Evolutionary conservation across 2,797 vertebrate species (phyloP).

Genomic region (Parotocinclus haroldoi): DNA sequence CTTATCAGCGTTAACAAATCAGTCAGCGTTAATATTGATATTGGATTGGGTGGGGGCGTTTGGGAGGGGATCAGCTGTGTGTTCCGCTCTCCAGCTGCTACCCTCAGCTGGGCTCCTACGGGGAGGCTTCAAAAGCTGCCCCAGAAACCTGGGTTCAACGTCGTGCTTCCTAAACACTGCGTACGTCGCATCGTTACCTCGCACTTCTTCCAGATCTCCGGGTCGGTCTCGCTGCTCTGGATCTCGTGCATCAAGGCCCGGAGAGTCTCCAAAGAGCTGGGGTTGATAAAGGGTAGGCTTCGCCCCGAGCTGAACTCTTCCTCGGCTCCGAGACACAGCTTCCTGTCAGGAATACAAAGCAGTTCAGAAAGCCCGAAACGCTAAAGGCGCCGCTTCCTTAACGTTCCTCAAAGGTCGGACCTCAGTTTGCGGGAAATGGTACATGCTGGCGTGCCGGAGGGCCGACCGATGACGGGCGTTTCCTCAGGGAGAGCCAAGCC

Average conservation of each 20-base stretch:
- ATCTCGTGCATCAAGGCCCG: conserved; percentile 82
- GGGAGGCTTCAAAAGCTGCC: conserved; percentile 49
- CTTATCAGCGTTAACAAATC: no score
- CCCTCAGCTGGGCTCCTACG: conserved; percentile 48
- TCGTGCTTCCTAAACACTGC: conserved; percentile 20
- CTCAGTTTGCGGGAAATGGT: conserved; percentile 66
- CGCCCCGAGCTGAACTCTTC: conserved; percentile 80
- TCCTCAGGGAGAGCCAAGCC: conserved; percentile 68
- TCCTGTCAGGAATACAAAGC: conserved; percentile 49
- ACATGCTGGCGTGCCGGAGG: conserved; percentile 64
- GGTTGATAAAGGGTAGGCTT: conserved; percentile 75
- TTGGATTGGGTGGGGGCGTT: not conserved
- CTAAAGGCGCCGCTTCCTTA: no score
- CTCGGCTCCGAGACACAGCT: conserved; percentile 68
- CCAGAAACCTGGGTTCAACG: conserved; percentile 47
- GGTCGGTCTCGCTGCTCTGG: conserved; percentile 75
- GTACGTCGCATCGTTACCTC: conserved; percentile 74
- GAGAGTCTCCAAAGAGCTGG: conserved; percentile 77
- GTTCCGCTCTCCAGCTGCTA: conserved; percentile 7
- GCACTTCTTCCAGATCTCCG: conserved; percentile 82
- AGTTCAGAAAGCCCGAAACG: no score
- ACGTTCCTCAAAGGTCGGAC: no score
- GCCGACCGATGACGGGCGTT: conserved; percentile 60
- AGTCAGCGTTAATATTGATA: no score
- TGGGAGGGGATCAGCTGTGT: conserved; percentile 34